Evolutionary conservation across 2,888 invertebrate genomes (phyloP).

Genomic region (Cyrtodaria siliqua): DNA sequence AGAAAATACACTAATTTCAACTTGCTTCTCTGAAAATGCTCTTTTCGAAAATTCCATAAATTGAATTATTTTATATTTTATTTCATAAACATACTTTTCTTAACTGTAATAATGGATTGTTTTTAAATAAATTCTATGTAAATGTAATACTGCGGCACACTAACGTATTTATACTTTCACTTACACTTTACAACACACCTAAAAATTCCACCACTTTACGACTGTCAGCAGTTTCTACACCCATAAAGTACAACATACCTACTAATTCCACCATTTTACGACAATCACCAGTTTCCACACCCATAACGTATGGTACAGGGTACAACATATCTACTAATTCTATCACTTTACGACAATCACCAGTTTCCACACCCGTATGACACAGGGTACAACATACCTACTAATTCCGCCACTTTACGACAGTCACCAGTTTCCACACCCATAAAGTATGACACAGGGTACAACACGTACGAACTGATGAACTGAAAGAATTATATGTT

Average conservation of each 20-base stretch:
- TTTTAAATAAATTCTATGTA: no score
- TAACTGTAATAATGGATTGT: no score
- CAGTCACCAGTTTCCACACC: constrained; percentile 90
- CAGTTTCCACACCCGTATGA: constrained; percentile 91
- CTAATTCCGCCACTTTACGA: constrained; percentile 92
- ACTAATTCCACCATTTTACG: constrained; percentile 93
- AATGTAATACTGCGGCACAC: no score
- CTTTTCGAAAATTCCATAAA: no score
- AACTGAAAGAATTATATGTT: no score
- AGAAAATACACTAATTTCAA: no score
- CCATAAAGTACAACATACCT: constrained; percentile 94
- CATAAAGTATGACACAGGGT: constrained; percentile 96
- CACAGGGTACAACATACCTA: constrained; percentile 94
- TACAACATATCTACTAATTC: constrained; percentile 93
- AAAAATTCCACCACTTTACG: constrained; percentile 93
- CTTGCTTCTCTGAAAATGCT: no score
- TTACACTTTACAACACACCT: no score
- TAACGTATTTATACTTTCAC: no score
- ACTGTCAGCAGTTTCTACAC: constrained; percentile 89
- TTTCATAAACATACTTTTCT: no score
- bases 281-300: constrained; percentile 89
- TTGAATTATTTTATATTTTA: no score
- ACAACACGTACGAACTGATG: constrained; percentile 94
- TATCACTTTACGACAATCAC: constrained; percentile 92
- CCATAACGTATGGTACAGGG: constrained; percentile 96